Percentiles rank a stretch among this genome's conserved stretches.
phyloP scores from a whole-genome alignment of 2,797 vertebrate species.

The Borostomias antarcticus region DNA sequence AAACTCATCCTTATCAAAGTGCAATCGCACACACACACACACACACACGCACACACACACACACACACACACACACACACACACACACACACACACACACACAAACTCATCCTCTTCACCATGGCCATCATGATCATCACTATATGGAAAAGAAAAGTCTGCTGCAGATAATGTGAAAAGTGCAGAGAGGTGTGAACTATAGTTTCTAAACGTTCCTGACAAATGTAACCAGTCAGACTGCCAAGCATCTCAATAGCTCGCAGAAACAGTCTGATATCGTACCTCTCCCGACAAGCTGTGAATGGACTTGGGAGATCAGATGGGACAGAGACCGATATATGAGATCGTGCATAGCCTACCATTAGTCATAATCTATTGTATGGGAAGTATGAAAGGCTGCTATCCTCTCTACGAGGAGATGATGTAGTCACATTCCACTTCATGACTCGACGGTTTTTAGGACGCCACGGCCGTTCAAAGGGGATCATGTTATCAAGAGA shows the following conservation, averaged over 20 bases:
- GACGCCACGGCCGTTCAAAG: slow-evolving; percentile 53
- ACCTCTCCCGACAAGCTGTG: not conserved
- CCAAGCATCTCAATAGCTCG: slow-evolving; percentile 20
- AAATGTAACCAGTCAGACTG: slow-evolving; percentile 24
- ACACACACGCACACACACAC: slow-evolving; percentile 17
- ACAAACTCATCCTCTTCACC: slow-evolving; percentile 9
- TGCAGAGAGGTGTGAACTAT: slow-evolving; percentile 25
- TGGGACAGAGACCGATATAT: not conserved
- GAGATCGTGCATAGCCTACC: not conserved
- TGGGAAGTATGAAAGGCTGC: slow-evolving; percentile 26
- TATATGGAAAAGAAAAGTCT: slow-evolving; percentile 19
- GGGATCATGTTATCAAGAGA: slow-evolving; percentile 31
- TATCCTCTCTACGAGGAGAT: slow-evolving; percentile 39
- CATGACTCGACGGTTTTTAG: slow-evolving; percentile 64
- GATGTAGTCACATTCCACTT: slow-evolving; percentile 70
- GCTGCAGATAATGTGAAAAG: slow-evolving; percentile 30
- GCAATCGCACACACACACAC: slow-evolving; percentile 20
- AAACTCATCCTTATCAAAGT: slow-evolving; percentile 3
- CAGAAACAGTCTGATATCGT: slow-evolving; percentile 13
- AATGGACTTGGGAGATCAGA: not conserved
- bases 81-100: slow-evolving; percentile 23
- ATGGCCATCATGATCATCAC: slow-evolving; percentile 16
- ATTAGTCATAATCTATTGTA: not conserved
- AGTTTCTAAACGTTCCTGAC: slow-evolving; percentile 23
- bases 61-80: not conserved